phyloP scores from a whole-genome alignment of 2,113 vertebrate species.

The Petrocephalus zakoni region DNA sequence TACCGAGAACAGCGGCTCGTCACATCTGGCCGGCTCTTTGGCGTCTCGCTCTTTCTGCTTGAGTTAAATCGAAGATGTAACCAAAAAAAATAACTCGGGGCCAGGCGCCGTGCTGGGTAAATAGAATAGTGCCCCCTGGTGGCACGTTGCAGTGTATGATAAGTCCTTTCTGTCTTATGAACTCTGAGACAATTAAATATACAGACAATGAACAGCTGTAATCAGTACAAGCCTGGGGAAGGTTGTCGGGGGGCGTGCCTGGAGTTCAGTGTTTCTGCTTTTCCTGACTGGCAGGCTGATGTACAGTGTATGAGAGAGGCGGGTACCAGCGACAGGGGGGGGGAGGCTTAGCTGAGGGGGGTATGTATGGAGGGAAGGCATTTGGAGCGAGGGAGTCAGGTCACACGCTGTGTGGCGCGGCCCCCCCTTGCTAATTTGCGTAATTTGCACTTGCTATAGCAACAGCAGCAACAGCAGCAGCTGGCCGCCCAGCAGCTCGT shows the following conservation, averaged over 20 bases:
- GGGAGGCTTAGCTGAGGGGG: background rate
- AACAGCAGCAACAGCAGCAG: conserved; percentile 85
- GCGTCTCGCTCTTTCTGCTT: background rate
- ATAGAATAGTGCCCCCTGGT: background rate
- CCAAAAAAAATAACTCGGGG: background rate
- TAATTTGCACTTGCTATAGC: conserved; percentile 54
- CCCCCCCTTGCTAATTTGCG: conserved; percentile 33
- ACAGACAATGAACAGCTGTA: conserved; percentile 60
- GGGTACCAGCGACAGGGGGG: background rate
- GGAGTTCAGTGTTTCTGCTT: conserved; percentile 41
- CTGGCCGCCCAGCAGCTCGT: conserved; percentile 99
- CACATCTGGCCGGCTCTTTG: background rate
- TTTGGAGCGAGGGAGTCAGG: conserved; percentile 27
- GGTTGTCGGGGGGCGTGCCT: conserved; percentile 25
- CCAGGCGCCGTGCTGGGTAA: background rate
- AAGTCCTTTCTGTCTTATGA: conserved; percentile 47
- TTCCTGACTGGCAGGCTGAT: conserved; percentile 36
- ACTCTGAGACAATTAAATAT: conserved; percentile 60
- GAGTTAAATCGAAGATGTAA: background rate
- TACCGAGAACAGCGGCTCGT: background rate
- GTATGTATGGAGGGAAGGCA: conserved; percentile 16
- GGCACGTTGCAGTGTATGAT: background rate
- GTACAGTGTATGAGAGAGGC: conserved; percentile 21
- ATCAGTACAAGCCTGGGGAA: conserved; percentile 32
- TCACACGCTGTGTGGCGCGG: conserved; percentile 29